These are phyloP conservation scores for Galaxea fascicularis DNA, from an alignment of 92 coral and sea anemone species.

Conservation along the genomic window DNA sequence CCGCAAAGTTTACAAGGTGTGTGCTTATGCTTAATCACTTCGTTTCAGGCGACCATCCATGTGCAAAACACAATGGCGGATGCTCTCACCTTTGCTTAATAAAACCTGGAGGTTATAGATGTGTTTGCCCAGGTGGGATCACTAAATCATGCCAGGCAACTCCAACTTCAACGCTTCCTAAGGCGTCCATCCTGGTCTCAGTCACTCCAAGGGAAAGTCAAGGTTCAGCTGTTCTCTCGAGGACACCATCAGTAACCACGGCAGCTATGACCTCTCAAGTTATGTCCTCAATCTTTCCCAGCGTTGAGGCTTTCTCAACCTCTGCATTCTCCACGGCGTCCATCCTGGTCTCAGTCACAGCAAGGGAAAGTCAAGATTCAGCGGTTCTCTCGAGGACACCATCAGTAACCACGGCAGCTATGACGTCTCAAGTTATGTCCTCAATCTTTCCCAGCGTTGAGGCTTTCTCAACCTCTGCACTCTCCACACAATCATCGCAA, in stretches of 20 bases:
- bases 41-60: slow-evolving; percentile 62
- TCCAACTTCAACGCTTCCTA: background rate
- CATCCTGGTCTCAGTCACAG: background rate
- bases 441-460: background rate
- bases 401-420: background rate
- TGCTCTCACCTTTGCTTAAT: slow-evolving; percentile 75
- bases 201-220: background rate
- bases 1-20: too few species aligned
- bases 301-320: background rate
- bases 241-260: background rate
- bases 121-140: slow-evolving; percentile 62
- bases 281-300: background rate
- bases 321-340: background rate
- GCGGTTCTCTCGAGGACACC: slow-evolving; percentile 1
- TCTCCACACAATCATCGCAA: background rate
- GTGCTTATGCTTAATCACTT: background rate
- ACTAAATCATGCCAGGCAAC: slow-evolving; percentile 18
- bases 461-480: background rate
- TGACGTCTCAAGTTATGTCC: background rate
- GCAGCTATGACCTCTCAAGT: background rate
- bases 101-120: slow-evolving; percentile 65
- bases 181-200: background rate
- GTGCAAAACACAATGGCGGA: slow-evolving; percentile 60
- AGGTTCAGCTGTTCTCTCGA: background rate
- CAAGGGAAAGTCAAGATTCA: background rate